phyloP scores from a whole-genome alignment of 37 sponge, comb jelly and placozoan species.

The Lycopodina hypogea region DNA sequence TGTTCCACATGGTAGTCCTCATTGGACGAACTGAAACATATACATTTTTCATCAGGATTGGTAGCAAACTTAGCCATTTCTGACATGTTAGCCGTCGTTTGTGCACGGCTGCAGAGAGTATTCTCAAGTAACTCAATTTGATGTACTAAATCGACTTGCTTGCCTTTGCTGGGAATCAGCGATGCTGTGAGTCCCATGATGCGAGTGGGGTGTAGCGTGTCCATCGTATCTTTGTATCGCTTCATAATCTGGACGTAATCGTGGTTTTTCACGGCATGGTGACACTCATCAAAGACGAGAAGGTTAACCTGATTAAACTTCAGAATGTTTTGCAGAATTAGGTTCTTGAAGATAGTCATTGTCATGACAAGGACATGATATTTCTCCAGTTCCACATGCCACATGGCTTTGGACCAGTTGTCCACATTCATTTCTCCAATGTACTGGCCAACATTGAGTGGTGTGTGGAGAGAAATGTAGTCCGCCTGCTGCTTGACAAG shows the following conservation, averaged over 20 bases:
- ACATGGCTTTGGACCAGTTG: conserved; percentile 57
- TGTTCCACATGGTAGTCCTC: neutral
- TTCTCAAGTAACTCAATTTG: conserved; percentile 65
- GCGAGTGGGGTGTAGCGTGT: conserved; percentile 46
- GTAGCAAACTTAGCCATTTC: conserved; percentile 65
- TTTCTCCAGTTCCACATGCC: conserved; percentile 70
- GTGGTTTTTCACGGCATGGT: conserved; percentile 93
- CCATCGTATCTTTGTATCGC: conserved; percentile 14
- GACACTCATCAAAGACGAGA: conserved; percentile 96
- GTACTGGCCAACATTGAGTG: conserved; percentile 65
- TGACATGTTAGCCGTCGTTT: conserved; percentile 62
- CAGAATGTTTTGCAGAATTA: conserved; percentile 53
- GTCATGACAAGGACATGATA: conserved; percentile 94
- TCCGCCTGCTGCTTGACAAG: conserved; percentile 87
- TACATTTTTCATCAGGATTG: conserved; percentile 53
- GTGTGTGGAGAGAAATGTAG: conserved; percentile 58
- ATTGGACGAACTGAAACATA: conserved; percentile 6
- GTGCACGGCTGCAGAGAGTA: conserved; percentile 56
- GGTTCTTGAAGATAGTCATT: conserved; percentile 72
- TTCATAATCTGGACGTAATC: conserved; percentile 79
- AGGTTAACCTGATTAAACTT: conserved; percentile 66
- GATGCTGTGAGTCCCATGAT: conserved; percentile 94
- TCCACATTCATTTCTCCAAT: conserved; percentile 78
- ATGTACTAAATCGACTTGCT: conserved; percentile 56
- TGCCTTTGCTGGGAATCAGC: conserved; percentile 69